A percentile compares a stretch with the other conserved stretches of the same genome.
Conservation (phyloP, 2,888 invertebrate species). For the Drosophila eohydei region DNA sequence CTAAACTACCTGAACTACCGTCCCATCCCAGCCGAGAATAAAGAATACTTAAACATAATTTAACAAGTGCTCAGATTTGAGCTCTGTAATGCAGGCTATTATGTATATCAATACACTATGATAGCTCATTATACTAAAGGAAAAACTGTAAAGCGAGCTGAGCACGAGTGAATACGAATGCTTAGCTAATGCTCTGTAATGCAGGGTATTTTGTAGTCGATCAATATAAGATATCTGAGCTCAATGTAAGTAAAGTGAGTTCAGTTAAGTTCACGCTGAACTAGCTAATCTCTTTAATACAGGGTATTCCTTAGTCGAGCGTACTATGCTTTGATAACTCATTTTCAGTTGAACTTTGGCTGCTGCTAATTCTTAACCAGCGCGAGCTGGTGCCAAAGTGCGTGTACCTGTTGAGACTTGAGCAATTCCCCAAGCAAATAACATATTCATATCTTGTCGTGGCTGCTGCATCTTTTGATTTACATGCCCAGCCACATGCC, state of each 20-base stretch:
- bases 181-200: not conserved
- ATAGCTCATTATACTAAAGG: not conserved
- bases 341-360: conserved; percentile 15
- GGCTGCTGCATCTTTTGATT: conserved; percentile 51
- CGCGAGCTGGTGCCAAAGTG: conserved; percentile 69
- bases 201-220: not conserved
- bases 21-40: not conserved
- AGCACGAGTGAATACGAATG: not conserved
- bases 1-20: not conserved
- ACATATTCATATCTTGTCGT: conserved; percentile 80
- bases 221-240: not conserved
- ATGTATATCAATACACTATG: not conserved
- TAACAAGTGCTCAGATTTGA: not conserved
- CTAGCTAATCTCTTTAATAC: too few species aligned
- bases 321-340: not conserved
- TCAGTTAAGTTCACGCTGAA: too few species aligned
- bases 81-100: not conserved
- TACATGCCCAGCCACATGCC: conserved; percentile 20
- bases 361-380: conserved; percentile 21
- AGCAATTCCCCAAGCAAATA: conserved; percentile 83
- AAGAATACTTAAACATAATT: not conserved
- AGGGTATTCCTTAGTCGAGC: conserved; percentile 25
- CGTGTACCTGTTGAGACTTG: conserved; percentile 83
- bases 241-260: not conserved
- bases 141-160: not conserved